Evolutionary conservation across 1,140 invertebrate genomes (phyloP).

Genomic region (Pollicipes pollicipes): DNA sequence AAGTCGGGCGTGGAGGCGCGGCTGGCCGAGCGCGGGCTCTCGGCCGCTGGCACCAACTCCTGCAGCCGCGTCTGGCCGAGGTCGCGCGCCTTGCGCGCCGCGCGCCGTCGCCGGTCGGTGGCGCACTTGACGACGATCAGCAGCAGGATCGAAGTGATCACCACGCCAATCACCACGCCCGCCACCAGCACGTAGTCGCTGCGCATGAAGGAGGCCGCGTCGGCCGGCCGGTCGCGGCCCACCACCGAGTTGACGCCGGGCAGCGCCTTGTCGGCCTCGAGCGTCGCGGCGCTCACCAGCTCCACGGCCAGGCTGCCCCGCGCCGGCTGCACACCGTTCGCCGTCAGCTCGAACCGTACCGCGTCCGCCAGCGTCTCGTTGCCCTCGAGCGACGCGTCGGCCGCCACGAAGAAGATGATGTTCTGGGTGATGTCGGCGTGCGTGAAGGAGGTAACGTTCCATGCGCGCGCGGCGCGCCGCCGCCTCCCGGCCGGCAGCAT

Average conservation of each 20-base stretch:
- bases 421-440: conserved; percentile 71
- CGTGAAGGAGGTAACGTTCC: conserved; percentile 50
- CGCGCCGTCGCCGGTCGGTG: conserved; percentile 16
- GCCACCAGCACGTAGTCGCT: conserved; percentile 44
- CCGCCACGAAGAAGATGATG: conserved; percentile 53
- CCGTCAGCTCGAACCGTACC: not conserved
- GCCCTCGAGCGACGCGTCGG: conserved; percentile 17
- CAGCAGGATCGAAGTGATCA: conserved; percentile 45
- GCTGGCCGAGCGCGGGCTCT: too few species aligned
- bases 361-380: not conserved
- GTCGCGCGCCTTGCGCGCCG: too few species aligned
- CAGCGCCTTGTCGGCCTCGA: not conserved
- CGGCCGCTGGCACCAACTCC: too few species aligned
- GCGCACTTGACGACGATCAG: conserved; percentile 46
- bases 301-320: not conserved
- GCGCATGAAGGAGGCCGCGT: conserved; percentile 30
- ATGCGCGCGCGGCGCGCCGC: conserved; percentile 35
- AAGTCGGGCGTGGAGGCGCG: too few species aligned
- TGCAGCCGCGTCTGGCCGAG: too few species aligned
- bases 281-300: not conserved
- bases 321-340: not conserved
- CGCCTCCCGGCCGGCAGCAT: conserved; percentile 52
- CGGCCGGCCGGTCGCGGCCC: conserved; percentile 24
- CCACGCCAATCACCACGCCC: conserved; percentile 44
- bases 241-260: conserved; percentile 33